phyloP scores from a whole-genome alignment of 2,113 vertebrate genomes.

The Cochlearius cochlearius region DNA sequence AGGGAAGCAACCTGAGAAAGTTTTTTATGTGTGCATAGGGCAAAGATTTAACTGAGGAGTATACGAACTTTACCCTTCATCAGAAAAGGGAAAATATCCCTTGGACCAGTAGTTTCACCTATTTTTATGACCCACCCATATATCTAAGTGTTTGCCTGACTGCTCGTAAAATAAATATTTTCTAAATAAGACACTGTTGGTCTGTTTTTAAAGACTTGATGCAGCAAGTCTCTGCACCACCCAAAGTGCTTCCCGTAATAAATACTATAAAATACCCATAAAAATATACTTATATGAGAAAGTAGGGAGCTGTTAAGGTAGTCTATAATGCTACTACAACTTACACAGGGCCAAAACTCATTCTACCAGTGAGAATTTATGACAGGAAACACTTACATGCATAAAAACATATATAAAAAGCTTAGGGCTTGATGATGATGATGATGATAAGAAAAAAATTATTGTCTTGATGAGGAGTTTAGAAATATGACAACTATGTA shows the following conservation, averaged over 20 bases:
- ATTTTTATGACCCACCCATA: background rate
- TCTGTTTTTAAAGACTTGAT: background rate
- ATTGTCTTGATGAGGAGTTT: background rate
- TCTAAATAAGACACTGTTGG: background rate
- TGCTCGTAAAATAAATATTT: background rate
- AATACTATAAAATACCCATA: background rate
- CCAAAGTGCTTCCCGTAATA: background rate
- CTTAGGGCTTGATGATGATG: background rate
- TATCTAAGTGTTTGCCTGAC: background rate
- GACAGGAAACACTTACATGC: background rate
- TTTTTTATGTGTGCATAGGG: rapidly evolving
- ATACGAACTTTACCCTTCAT: background rate
- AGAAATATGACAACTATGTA: background rate
- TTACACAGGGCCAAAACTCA: background rate
- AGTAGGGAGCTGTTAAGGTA: background rate
- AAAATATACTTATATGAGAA: background rate
- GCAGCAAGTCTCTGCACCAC: background rate
- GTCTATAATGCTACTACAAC: background rate
- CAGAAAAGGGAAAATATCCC: background rate
- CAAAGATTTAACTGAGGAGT: background rate
- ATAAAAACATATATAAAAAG: background rate
- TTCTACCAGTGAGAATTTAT: background rate
- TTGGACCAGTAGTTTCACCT: background rate
- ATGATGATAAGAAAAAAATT: background rate
- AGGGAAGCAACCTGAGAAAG: background rate